Percentiles rank a stretch among this genome's conserved stretches.
Conservation (phyloP, 2,888 invertebrate genomes). For the Rutpela maculata region DNA sequence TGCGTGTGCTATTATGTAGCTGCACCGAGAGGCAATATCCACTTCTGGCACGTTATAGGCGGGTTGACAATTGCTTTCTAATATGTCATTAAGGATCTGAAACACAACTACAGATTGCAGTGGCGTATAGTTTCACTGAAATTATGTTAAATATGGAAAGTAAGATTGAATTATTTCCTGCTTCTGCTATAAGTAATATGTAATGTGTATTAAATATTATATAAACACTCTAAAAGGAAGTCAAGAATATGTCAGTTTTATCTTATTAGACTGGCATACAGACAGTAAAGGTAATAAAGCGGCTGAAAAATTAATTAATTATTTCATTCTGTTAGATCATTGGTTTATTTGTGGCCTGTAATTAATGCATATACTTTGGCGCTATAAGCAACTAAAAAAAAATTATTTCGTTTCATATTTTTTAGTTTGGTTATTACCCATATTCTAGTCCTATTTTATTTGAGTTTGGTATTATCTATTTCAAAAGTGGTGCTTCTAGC, state of each 20-base stretch:
- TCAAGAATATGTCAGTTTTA: background rate
- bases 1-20: slow-evolving; percentile 37
- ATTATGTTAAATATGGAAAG: background rate
- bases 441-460: too few relatives aligned
- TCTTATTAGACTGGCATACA: background rate
- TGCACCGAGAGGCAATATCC: slow-evolving; percentile 17
- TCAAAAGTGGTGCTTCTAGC: too few relatives aligned
- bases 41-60: slow-evolving; percentile 17
- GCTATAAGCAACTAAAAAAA: too few relatives aligned
- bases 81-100: slow-evolving; percentile 9
- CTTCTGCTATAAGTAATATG: background rate
- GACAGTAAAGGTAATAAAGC: too few relatives aligned
- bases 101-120: background rate
- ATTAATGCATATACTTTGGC: too few relatives aligned
- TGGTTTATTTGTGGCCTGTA: too few relatives aligned
- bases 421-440: too few relatives aligned
- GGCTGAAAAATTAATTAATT: too few relatives aligned
- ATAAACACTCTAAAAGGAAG: background rate
- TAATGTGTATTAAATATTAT: background rate
- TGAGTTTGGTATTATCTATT: too few relatives aligned
- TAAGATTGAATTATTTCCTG: slow-evolving; percentile 7
- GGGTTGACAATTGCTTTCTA: slow-evolving; percentile 29
- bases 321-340: too few relatives aligned
- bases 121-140: slow-evolving; percentile 7
- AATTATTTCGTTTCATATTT: too few relatives aligned